These are phyloP conservation scores for Ormyrus pomaceus DNA, from an alignment of 2,888 invertebrate species.

Conservation along the genomic window DNA sequence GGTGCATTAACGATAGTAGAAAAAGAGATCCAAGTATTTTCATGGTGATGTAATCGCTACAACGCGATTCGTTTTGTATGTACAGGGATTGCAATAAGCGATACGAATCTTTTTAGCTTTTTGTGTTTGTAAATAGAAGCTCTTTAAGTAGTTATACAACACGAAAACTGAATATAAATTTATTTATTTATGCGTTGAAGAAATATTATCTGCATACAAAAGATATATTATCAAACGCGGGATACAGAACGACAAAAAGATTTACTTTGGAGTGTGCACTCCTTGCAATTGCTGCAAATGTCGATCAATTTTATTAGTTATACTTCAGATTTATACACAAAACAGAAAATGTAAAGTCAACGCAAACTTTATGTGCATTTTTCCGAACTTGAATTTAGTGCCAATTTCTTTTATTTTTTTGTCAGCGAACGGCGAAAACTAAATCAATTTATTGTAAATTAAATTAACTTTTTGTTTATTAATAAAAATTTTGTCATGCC, in stretches of 20 bases:
- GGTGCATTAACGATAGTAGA: slow-evolving; percentile 54
- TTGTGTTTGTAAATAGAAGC: slow-evolving; percentile 56
- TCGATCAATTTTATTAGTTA: not conserved
- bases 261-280: slow-evolving; percentile 4
- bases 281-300: not conserved
- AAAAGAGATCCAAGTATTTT: slow-evolving; percentile 55
- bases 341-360: slow-evolving; percentile 4
- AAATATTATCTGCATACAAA: slow-evolving; percentile 25
- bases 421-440: slow-evolving; percentile 10
- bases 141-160: slow-evolving; percentile 43
- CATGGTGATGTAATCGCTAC: slow-evolving; percentile 43
- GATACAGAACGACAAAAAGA: slow-evolving; percentile 29
- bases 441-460: slow-evolving; percentile 1
- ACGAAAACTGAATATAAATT: slow-evolving; percentile 41
- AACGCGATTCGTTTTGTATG: slow-evolving; percentile 52
- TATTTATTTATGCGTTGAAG: slow-evolving; percentile 52
- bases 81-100: slow-evolving; percentile 40
- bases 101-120: slow-evolving; percentile 50
- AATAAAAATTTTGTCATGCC: slow-evolving; percentile 29
- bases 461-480: slow-evolving; percentile 39
- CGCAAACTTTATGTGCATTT: slow-evolving; percentile 7
- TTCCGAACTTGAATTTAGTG: slow-evolving; percentile 48
- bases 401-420: slow-evolving; percentile 46
- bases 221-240: slow-evolving; percentile 23
- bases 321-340: slow-evolving; percentile 44